Percentiles rank a stretch among this genome's conserved stretches.
These are phyloP conservation scores for Metalampra italica DNA, from an alignment of 2,888 invertebrate genomes.

Conservation along the genomic window DNA sequence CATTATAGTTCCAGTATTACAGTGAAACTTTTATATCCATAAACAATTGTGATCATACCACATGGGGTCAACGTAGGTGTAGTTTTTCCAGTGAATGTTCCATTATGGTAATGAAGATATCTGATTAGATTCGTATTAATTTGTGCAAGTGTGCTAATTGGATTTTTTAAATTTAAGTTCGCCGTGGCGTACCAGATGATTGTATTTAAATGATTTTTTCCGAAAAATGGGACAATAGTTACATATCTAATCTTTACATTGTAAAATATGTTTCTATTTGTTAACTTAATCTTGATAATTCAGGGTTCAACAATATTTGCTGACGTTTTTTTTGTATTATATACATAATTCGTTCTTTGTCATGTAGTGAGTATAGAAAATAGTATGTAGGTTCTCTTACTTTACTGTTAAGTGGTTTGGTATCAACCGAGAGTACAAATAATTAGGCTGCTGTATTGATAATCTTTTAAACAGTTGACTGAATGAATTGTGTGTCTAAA, in stretches of 20 bases:
- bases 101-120: slow-evolving; percentile 20
- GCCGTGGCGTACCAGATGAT: slow-evolving; percentile 46
- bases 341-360: neutral
- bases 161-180: slow-evolving; percentile 14
- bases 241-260: slow-evolving; percentile 73
- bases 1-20: no score
- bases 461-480: neutral
- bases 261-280: slow-evolving; percentile 41
- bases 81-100: slow-evolving; percentile 41
- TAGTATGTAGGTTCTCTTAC: neutral
- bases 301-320: neutral
- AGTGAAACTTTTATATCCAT: slow-evolving; percentile 9
- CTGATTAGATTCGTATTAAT: slow-evolving; percentile 31
- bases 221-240: slow-evolving; percentile 59
- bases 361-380: no score
- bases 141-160: slow-evolving; percentile 30
- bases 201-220: slow-evolving; percentile 55
- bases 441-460: slow-evolving; percentile 40
- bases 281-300: slow-evolving; percentile 14
- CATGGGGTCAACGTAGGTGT: slow-evolving; percentile 32
- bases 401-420: slow-evolving; percentile 20
- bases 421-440: slow-evolving; percentile 36
- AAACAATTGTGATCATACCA: slow-evolving; percentile 44
- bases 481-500: no score
- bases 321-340: neutral